phyloP scores from a whole-genome alignment of 2,888 invertebrate species.

The Cenopis cana region DNA sequence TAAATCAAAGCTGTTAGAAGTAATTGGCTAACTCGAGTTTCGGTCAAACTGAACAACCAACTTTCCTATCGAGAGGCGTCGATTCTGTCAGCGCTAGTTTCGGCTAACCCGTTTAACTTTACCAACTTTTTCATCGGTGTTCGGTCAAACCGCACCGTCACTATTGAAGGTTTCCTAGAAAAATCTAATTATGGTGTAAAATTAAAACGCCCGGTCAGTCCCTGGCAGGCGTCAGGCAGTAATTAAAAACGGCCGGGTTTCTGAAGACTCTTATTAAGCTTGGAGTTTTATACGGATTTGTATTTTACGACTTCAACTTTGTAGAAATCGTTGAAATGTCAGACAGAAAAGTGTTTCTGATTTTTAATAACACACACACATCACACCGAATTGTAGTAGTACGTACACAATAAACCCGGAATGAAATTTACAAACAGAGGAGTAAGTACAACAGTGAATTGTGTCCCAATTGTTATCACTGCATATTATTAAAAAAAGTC shows the following conservation, averaged over 20 bases:
- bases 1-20: neutral
- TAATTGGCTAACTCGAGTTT: slow-evolving; percentile 16
- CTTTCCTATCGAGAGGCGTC: slow-evolving; percentile 20
- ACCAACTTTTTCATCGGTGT: slow-evolving; percentile 18
- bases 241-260: slow-evolving; percentile 67
- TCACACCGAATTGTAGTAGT: too few species aligned
- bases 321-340: neutral
- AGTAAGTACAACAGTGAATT: too few species aligned
- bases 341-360: neutral
- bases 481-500: too few species aligned
- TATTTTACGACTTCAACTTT: slow-evolving; percentile 6
- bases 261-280: slow-evolving; percentile 47
- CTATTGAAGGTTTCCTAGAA: slow-evolving; percentile 53
- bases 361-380: too few species aligned
- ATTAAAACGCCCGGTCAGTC: slow-evolving; percentile 65
- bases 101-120: slow-evolving; percentile 20
- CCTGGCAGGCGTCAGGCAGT: slow-evolving; percentile 57
- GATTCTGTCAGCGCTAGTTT: slow-evolving; percentile 21
- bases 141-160: neutral
- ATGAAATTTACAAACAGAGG: too few species aligned
- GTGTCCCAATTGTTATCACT: too few species aligned
- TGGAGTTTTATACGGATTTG: slow-evolving; percentile 26
- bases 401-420: too few species aligned
- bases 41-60: slow-evolving; percentile 16
- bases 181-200: slow-evolving; percentile 74